phyloP scores from a whole-genome alignment of 2,797 vertebrate genomes.

The Poeciliopsis gracilis region DNA sequence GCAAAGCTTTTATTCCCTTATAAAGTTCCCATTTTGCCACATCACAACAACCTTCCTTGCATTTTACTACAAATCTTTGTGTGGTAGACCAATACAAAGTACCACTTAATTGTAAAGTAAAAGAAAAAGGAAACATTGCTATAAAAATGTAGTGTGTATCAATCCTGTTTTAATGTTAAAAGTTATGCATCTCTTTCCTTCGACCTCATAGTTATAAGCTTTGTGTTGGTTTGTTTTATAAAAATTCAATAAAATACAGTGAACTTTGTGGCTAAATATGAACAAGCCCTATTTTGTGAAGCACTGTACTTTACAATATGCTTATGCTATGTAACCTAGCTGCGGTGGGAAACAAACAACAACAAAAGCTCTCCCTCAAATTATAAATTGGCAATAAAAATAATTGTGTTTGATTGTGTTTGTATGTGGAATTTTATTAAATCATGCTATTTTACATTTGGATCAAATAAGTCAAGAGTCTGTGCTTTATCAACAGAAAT shows the following conservation, averaged over 20 bases:
- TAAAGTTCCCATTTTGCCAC: not conserved
- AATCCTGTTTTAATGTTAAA: not conserved
- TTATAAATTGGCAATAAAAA: not conserved
- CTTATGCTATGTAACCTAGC: not conserved
- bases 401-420: slow-evolving; percentile 11
- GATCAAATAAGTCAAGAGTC: slow-evolving; percentile 31
- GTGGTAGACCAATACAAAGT: not conserved
- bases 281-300: not conserved
- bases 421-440: slow-evolving; percentile 22
- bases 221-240: not conserved
- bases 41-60: not conserved
- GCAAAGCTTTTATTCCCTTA: not conserved
- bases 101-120: not conserved
- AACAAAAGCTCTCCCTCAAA: not conserved
- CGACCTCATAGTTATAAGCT: not conserved
- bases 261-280: not conserved
- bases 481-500: slow-evolving; percentile 18
- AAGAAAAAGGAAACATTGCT: not conserved
- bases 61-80: not conserved
- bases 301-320: not conserved
- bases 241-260: not conserved
- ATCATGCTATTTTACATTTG: slow-evolving; percentile 15
- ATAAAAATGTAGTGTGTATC: not conserved
- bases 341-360: not conserved
- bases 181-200: not conserved